Evolutionary conservation across 1,140 invertebrate genomes (phyloP).

Genomic region (Mesaphorura yosii): DNA sequence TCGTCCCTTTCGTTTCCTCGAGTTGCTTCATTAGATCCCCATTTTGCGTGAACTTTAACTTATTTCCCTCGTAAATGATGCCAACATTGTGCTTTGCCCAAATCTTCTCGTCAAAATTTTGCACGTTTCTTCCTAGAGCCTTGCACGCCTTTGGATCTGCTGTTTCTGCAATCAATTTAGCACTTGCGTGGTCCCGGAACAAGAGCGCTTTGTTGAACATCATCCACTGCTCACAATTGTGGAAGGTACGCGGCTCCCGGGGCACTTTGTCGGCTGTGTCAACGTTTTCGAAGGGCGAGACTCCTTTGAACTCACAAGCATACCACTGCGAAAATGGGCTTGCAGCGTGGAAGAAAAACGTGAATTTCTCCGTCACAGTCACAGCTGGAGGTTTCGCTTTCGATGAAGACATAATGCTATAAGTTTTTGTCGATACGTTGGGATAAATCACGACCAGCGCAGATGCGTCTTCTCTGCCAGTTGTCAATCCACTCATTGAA

Average conservation of each 20-base stretch:
- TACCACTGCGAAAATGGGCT: slow-evolving; percentile 26
- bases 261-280: background rate
- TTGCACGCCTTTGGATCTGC: slow-evolving; percentile 6
- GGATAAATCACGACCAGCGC: too few relatives aligned
- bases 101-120: slow-evolving; percentile 13
- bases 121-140: slow-evolving; percentile 13
- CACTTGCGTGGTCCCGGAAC: slow-evolving; percentile 13
- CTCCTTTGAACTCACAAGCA: background rate
- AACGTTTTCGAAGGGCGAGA: background rate
- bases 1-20: slow-evolving; percentile 19
- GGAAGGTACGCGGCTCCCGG: slow-evolving; percentile 6
- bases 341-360: slow-evolving; percentile 13
- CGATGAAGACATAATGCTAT: too few relatives aligned
- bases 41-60: slow-evolving; percentile 23
- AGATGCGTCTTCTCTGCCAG: too few relatives aligned
- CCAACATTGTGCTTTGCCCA: slow-evolving; percentile 18
- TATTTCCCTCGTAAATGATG: slow-evolving; percentile 21
- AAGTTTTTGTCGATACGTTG: too few relatives aligned
- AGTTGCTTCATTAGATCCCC: slow-evolving; percentile 6
- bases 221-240: slow-evolving; percentile 22
- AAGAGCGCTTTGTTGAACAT: slow-evolving; percentile 23
- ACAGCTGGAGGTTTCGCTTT: too few relatives aligned
- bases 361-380: slow-evolving; percentile 22
- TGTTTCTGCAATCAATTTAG: slow-evolving; percentile 2
- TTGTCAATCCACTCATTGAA: too few relatives aligned